Percentiles rank a stretch among this genome's conserved stretches.
phyloP scores from a whole-genome alignment of 1,140 invertebrate species.

The Drosophila azteca region DNA sequence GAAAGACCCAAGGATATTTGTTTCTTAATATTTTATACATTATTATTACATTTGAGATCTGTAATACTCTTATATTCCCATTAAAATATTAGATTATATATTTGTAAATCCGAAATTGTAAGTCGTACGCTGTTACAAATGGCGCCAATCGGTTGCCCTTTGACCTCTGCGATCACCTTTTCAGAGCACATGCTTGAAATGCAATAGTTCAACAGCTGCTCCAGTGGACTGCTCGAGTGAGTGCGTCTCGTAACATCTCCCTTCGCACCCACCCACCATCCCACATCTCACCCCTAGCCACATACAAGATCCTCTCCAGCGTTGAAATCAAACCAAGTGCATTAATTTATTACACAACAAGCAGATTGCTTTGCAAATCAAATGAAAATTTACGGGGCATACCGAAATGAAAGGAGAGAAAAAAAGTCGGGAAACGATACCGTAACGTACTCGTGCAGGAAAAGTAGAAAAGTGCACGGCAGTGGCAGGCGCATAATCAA shows the following conservation, averaged over 20 bases:
- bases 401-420: constrained; percentile 30
- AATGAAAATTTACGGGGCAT: constrained; percentile 59
- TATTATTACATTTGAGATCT: too few relatives aligned
- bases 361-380: constrained; percentile 76
- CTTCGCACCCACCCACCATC: background rate
- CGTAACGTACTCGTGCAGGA: constrained; percentile 39
- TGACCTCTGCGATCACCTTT: constrained; percentile 28
- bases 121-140: too few relatives aligned
- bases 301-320: constrained; percentile 43
- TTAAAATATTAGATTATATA: too few relatives aligned
- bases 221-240: constrained; percentile 2
- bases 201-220: constrained; percentile 25
- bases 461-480: constrained; percentile 45
- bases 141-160: background rate
- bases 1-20: too few relatives aligned
- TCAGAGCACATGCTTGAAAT: background rate
- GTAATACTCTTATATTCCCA: too few relatives aligned
- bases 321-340: constrained; percentile 70
- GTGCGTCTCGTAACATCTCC: background rate
- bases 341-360: constrained; percentile 78
- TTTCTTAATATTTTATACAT: too few relatives aligned
- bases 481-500: constrained; percentile 62
- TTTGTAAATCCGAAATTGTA: too few relatives aligned
- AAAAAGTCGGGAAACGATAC: background rate
- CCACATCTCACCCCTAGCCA: background rate